Evolutionary conservation across 2,797 vertebrate genomes (phyloP).

Genomic region (Gobio occitaniae): DNA sequence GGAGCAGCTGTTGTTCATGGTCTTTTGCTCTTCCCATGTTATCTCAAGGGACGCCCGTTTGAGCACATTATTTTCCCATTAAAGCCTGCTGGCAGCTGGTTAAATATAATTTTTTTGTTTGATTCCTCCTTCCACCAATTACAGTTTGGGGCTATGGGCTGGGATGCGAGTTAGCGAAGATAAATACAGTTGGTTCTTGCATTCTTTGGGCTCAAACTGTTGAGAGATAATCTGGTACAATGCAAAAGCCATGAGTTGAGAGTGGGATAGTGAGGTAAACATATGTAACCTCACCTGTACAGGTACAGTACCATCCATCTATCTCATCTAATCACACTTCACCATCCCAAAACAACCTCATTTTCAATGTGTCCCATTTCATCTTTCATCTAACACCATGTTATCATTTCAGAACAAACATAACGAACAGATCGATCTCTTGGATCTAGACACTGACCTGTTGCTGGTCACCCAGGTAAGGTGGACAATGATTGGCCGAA

Average conservation of each 20-base stretch:
- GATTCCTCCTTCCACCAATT: conserved; percentile 35
- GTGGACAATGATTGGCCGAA: conserved; percentile 10
- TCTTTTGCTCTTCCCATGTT: conserved; percentile 56
- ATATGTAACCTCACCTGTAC: neutral
- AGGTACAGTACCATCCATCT: conserved; percentile 44
- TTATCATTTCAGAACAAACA: conserved; percentile 86
- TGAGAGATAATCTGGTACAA: conserved; percentile 27
- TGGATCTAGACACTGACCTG: conserved; percentile 63
- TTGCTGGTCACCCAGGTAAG: conserved; percentile 75
- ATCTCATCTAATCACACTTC: conserved; percentile 19
- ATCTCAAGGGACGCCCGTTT: conserved; percentile 47
- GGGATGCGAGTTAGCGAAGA: conserved; percentile 35
- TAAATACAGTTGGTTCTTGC: conserved; percentile 11
- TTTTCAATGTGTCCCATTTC: conserved; percentile 42
- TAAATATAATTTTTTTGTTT: conserved; percentile 50
- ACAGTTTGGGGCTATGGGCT: conserved; percentile 22
- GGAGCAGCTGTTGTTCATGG: conserved; percentile 63
- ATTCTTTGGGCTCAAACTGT: conserved; percentile 10
- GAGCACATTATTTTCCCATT: conserved; percentile 62
- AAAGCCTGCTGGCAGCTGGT: conserved; percentile 55
- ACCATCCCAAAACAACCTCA: neutral
- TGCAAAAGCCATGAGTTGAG: conserved; percentile 44
- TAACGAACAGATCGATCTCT: conserved; percentile 72
- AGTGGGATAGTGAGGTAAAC: conserved; percentile 16
- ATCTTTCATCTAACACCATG: conserved; percentile 66